Base-by-base conservation (phyloP, 2,888 invertebrate genomes). In the Rotaria sp. region DNA sequence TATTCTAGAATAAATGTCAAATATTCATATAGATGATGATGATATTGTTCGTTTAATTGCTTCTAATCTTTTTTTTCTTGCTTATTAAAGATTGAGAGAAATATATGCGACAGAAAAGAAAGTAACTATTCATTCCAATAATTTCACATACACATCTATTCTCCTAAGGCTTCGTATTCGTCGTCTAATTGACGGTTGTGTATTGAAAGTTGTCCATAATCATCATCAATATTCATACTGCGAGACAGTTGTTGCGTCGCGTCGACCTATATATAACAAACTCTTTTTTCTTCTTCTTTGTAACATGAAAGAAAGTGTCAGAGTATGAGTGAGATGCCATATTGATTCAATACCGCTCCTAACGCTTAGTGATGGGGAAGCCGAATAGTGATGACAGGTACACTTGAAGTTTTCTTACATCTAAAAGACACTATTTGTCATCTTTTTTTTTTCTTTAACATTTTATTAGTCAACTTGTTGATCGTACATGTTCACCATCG, bases 201-300 rank as follows among this genome's bases (percentile, higher is more conserved):
- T 38, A 67, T 67, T 67, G 67, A 67, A 67, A 67, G 67, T 67
- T 67, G 67, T 67, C 35, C 67, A 67, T 67, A 67, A 67, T 67
- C 67, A 67, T 67, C 67, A 67, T 67, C 35, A 67, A 67, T 67
- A 35, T 67, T 67, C 67, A 30, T 67, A 67, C 67, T 35, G 67
- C 18, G 67, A 67, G 67, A 30, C 35, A 35, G 35, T 67, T 67
- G 30, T 35, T 67, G 35, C 67, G 67, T 67, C 67, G 67, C 67
- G 67, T 35, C 67, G 67, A 67, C 15, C 67, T 67, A 67, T 35
- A 35, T 18, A 15, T 35, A 67, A 35, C 67, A 7, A 67, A 38
- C 4, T 67, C 67, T 4, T 67, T 35, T 67, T 67, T 67, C 67
- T 35, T 67, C 21, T 67, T 67, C 2, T 35, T 67, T 38, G 35